Conservation (phyloP, 2,888 invertebrate species). For the Folsomia manolachei region DNA sequence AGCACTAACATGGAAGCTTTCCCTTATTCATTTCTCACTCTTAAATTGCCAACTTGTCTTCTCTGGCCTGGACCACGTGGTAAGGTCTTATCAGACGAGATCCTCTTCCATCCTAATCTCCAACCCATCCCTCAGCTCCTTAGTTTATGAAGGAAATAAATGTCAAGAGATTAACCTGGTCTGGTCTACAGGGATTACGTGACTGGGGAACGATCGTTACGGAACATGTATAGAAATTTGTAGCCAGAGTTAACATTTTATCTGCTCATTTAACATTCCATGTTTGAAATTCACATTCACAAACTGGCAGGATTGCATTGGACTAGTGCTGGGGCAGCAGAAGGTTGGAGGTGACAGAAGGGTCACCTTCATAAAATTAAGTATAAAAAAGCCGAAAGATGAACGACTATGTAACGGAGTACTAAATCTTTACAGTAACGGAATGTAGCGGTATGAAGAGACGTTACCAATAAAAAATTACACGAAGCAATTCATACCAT, state of each 20-base stretch:
- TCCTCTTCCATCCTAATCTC: too few relatives aligned
- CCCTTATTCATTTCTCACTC: neutral
- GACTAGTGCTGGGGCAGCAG: too few relatives aligned
- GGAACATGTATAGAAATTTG: neutral
- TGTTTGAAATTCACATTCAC: neutral
- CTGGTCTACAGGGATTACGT: neutral
- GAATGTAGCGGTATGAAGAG: too few relatives aligned
- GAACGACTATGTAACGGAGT: too few relatives aligned
- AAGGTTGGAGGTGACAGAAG: neutral
- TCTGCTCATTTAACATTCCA: neutral
- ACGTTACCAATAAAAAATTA: too few relatives aligned
- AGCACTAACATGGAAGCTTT: too few relatives aligned
- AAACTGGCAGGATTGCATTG: too few relatives aligned
- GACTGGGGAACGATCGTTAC: neutral
- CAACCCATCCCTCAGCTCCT: neutral
- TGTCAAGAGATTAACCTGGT: neutral
- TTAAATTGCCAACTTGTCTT: neutral
- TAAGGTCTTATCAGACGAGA: too few relatives aligned
- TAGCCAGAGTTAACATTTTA: neutral
- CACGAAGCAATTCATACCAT: too few relatives aligned
- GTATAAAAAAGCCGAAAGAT: too few relatives aligned
- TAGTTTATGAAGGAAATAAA: neutral
- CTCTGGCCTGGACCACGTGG: neutral
- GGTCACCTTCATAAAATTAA: neutral
- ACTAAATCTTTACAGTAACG: too few relatives aligned